phyloP scores from a whole-genome alignment of 2,888 invertebrate genomes.

The Oasisia sp. region DNA sequence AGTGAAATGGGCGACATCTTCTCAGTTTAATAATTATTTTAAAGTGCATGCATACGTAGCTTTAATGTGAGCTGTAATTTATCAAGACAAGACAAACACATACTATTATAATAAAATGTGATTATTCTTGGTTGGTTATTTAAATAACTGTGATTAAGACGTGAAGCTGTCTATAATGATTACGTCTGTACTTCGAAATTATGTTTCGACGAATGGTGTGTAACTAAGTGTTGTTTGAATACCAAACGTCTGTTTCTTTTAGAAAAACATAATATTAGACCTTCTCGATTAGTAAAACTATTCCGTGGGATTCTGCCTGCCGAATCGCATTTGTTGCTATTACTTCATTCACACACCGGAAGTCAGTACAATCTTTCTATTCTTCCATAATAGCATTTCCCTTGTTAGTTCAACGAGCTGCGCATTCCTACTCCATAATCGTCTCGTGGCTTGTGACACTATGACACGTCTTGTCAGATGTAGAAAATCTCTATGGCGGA shows the following conservation, averaged over 20 bases:
- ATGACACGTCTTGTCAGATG: background rate
- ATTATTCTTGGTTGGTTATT: background rate
- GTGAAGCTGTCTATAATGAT: background rate
- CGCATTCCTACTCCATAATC: background rate
- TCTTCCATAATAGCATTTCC: background rate
- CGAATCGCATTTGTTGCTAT: background rate
- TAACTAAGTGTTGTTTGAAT: background rate
- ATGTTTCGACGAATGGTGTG: no score
- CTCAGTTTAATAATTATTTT: no score
- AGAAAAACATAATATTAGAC: background rate
- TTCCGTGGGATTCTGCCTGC: background rate
- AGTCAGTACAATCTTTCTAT: background rate
- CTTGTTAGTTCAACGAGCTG: background rate
- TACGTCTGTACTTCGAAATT: background rate
- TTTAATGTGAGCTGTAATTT: background rate
- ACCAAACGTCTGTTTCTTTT: background rate
- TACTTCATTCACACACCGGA: background rate
- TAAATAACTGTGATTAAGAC: background rate
- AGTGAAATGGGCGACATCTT: no score
- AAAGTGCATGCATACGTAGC: no score
- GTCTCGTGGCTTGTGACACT: background rate
- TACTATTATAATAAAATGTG: background rate
- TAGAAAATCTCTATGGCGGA: background rate
- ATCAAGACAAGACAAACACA: background rate
- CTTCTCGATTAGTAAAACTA: background rate